Base-by-base conservation (phyloP, 2,888 invertebrate species). In the Tetranychus truncatus region DNA sequence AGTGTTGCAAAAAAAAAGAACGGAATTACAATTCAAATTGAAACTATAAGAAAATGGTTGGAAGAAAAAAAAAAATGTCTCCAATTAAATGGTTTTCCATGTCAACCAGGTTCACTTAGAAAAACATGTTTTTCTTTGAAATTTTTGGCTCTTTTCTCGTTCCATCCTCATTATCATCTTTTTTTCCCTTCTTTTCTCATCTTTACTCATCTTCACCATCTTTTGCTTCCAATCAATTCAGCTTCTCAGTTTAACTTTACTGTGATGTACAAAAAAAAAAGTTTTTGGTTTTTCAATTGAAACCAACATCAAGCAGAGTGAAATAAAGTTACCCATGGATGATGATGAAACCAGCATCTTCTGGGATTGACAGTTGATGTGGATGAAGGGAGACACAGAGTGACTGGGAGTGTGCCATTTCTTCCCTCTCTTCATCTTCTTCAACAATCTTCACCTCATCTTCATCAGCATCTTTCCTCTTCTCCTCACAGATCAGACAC, bases 311-410 rank as follows among this genome's bases (percentile, higher is more conserved):
- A 55, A 9, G 55, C 55, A 55, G 55, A 55, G 55, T 34, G 15
- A 55, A 55, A 55, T 55, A 55, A 55, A 55, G 55, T 55, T 55
- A 55, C 55, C 55, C 55, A 55, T 55, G 55, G 55, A 55, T 55
- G 55, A 55, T 55, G 55, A 55, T 9, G 55, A 55, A 55, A 55
- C 55, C 55, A 55, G 15, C 55, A 55, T 55, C 55, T 55, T 55
- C 55, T 55, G 55, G 55, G 55, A 55, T 55, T 55, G 55, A 55
- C 55, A 55, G 55, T 55, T 55, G 55, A 55, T 55, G 9, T 15
- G 55, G 55, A 55, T 55, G 55, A 55, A 55, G 55, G 9, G 55
- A 55, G 6, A 55, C 24, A 34, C 11, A 55, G 55, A 55, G 9
- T 55, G 55, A 55, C 55, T 55, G 55, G 55, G 55, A 55, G 55